Evolutionary conservation across 2,888 invertebrate genomes (phyloP).

Genomic region (Charanyca ferruginea): DNA sequence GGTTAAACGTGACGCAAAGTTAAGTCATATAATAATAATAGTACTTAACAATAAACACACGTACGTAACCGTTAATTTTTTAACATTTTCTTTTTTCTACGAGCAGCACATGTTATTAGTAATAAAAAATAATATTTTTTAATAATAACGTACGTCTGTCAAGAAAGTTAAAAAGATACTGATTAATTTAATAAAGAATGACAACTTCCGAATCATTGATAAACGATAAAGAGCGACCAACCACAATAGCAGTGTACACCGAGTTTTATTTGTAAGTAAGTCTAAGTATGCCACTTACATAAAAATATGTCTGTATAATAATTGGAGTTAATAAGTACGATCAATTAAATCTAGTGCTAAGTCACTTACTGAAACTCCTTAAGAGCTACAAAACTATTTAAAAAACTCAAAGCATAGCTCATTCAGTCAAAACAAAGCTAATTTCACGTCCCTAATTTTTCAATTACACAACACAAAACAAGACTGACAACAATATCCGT

Average conservation of each 20-base stretch:
- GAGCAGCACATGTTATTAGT: neutral
- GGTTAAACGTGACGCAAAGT: neutral
- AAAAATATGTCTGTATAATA: too few relatives aligned
- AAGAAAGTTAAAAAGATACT: too few relatives aligned
- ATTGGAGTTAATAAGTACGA: too few relatives aligned
- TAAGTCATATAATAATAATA: neutral
- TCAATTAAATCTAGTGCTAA: neutral
- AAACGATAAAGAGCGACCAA: too few relatives aligned
- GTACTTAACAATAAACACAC: neutral
- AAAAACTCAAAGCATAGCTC: neutral
- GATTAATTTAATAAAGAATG: too few relatives aligned
- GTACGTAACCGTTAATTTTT: neutral
- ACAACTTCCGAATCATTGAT: too few relatives aligned
- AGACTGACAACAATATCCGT: constrained; percentile 61
- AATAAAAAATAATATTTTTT: neutral
- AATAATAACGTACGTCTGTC: too few relatives aligned
- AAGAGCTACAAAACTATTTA: neutral
- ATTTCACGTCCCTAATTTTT: constrained; percentile 49
- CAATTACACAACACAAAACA: constrained; percentile 59
- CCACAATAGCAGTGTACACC: too few relatives aligned
- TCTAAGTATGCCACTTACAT: too few relatives aligned
- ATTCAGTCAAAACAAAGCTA: constrained; percentile 36
- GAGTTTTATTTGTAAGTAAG: too few relatives aligned
- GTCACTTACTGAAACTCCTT: neutral
- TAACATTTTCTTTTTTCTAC: constrained; percentile 3